A percentile compares a stretch with the other conserved stretches of the same genome.
Evolutionary conservation across 2,888 invertebrate species (phyloP).

Genomic region (Mythimna lalbum): DNA sequence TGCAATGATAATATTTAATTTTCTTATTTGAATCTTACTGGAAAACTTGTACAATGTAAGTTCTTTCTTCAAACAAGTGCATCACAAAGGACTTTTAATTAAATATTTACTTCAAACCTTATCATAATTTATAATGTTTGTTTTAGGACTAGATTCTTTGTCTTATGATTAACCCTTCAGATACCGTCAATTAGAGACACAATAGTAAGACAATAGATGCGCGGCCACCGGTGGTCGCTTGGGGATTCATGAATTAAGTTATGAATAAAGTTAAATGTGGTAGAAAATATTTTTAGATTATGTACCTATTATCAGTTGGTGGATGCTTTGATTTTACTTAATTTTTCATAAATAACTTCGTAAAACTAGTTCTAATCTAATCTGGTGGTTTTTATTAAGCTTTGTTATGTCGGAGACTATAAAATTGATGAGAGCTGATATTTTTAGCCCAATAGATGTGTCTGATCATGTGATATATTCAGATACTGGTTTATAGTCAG

Average conservation of each 20-base stretch:
- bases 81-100: slow-evolving; percentile 11
- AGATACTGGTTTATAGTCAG: not conserved
- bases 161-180: too few relatives aligned
- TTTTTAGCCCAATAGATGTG: slow-evolving; percentile 17
- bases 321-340: not conserved
- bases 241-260: too few relatives aligned
- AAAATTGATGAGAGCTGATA: slow-evolving; percentile 5
- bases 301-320: not conserved
- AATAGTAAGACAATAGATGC: too few relatives aligned
- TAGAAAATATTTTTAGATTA: not conserved
- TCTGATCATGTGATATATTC: slow-evolving; percentile 26
- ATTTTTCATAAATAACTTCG: not conserved
- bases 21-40: slow-evolving; percentile 4
- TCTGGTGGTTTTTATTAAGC: not conserved
- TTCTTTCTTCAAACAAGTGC: slow-evolving; percentile 17
- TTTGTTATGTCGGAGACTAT: not conserved
- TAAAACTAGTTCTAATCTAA: too few relatives aligned
- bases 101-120: slow-evolving; percentile 9
- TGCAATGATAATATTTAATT: slow-evolving; percentile 7
- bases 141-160: slow-evolving; percentile 6
- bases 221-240: too few relatives aligned
- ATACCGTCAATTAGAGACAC: too few relatives aligned
- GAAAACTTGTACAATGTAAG: slow-evolving; percentile 22
- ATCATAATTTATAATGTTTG: slow-evolving; percentile 10
- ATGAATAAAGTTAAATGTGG: slow-evolving; percentile 16